A percentile compares a stretch with the other conserved stretches of the same genome.
Conservation (phyloP, 2,113 vertebrate species). For the Craseonycteris thonglongyai region DNA sequence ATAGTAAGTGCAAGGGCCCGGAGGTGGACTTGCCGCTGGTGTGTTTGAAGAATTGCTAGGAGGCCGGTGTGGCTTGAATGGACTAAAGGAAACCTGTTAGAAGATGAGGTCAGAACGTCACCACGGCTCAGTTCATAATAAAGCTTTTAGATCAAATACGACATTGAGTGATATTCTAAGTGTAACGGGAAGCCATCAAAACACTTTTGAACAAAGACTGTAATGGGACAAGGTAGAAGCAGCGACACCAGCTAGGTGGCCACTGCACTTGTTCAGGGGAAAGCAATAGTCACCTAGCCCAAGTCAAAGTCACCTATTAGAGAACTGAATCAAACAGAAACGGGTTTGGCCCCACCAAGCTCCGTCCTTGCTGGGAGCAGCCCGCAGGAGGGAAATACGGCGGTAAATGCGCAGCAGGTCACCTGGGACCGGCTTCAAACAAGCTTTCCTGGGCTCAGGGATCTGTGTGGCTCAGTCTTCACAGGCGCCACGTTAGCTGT, state of each 20-base stretch:
- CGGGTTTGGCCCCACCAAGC: neutral
- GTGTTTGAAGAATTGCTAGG: neutral
- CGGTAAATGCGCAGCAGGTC: neutral
- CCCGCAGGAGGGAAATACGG: neutral
- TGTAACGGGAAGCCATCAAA: neutral
- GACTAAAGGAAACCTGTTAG: neutral
- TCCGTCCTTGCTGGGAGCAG: neutral
- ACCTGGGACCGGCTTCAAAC: neutral
- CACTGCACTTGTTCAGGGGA: neutral
- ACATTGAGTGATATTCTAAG: neutral
- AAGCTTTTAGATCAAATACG: neutral
- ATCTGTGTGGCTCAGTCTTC: neutral
- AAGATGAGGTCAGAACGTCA: neutral
- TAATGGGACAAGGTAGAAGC: neutral
- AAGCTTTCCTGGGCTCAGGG: accelerated
- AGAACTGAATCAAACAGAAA: neutral
- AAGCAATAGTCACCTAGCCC: neutral
- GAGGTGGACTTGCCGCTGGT: neutral
- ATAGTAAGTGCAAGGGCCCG: neutral
- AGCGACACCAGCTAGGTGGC: neutral
- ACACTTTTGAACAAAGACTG: neutral
- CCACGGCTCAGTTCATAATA: neutral
- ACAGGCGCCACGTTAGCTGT: neutral
- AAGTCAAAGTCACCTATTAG: neutral
- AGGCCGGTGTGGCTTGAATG: neutral